Percentiles rank a stretch among this genome's conserved stretches.
phyloP scores from a whole-genome alignment of 2,113 vertebrate species.

The Apeltes quadracus region DNA sequence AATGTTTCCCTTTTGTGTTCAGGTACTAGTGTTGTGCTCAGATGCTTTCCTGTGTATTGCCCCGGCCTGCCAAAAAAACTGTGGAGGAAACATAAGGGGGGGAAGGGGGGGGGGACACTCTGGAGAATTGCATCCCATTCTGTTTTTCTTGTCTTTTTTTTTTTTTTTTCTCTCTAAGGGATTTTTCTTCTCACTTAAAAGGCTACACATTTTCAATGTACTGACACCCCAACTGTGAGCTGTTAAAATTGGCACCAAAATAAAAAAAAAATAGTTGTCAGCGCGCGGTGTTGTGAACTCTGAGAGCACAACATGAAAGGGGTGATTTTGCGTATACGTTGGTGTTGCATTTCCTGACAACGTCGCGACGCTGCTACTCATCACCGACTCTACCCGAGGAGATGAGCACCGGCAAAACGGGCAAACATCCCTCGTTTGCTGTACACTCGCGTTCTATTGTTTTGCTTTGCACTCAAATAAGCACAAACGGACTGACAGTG shows the following conservation, averaged over 20 bases:
- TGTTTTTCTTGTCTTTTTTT: conserved; percentile 34
- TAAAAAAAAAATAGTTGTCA: conserved; percentile 54
- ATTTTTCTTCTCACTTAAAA: conserved; percentile 79
- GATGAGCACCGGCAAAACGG: conserved; percentile 71
- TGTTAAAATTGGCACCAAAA: conserved; percentile 69
- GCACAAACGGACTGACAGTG: conserved; percentile 54
- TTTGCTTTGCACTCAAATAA: conserved; percentile 63
- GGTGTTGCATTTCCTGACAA: conserved; percentile 69
- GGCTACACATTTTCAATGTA: conserved; percentile 70
- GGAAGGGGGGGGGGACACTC: conserved; percentile 55
- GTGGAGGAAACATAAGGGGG: conserved; percentile 68
- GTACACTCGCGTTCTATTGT: conserved; percentile 52
- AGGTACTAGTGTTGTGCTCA: conserved; percentile 73
- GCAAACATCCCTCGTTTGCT: conserved; percentile 67
- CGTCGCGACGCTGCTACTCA: conserved; percentile 61
- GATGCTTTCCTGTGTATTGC: conserved; percentile 73
- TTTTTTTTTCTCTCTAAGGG: conserved; percentile 65
- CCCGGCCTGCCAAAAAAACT: conserved; percentile 73
- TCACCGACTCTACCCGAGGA: conserved; percentile 63
- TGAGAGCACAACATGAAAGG: conserved; percentile 73
- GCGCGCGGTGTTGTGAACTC: conserved; percentile 60
- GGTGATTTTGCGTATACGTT: conserved; percentile 67
- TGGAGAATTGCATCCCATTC: conserved; percentile 77
- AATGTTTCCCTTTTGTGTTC: conserved; percentile 75
- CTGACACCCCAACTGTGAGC: conserved; percentile 78